Evolutionary conservation across 2,888 invertebrate species (phyloP).

Genomic region (Mactromeris polynyma): DNA sequence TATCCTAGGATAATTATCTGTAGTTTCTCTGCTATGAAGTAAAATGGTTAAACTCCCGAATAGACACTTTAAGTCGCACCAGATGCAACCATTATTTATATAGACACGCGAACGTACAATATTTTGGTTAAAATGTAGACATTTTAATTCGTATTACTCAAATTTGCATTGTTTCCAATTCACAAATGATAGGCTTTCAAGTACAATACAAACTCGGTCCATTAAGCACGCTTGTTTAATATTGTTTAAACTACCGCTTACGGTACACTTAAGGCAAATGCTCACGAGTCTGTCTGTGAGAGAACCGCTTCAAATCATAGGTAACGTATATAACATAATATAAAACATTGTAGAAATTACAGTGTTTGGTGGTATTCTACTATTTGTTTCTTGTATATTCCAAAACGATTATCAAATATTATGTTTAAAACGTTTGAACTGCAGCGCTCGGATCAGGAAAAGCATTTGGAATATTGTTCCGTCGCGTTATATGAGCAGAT

Average conservation of each 20-base stretch:
- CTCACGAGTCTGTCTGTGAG: not conserved
- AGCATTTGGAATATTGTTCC: too few species aligned
- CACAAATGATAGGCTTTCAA: not conserved
- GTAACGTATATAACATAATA: not conserved
- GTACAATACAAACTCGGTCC: not conserved
- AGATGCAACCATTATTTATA: not conserved
- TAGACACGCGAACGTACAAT: not conserved
- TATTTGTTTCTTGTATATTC: too few species aligned
- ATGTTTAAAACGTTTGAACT: too few species aligned
- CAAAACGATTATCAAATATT: too few species aligned
- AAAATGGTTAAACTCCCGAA: too few species aligned
- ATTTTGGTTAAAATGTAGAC: slow-evolving; percentile 3
- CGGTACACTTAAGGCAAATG: not conserved
- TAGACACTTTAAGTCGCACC: slow-evolving; percentile 2
- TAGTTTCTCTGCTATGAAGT: not conserved
- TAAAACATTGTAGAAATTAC: not conserved
- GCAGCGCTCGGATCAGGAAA: too few species aligned
- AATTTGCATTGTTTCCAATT: not conserved
- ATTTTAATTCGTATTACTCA: not conserved
- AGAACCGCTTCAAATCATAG: not conserved
- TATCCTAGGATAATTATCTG: not conserved
- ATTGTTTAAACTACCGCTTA: not conserved
- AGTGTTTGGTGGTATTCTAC: not conserved
- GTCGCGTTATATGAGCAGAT: too few species aligned
- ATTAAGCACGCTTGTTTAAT: not conserved